Evolutionary conservation across 2,888 invertebrate species (phyloP).

Genomic region (Tinea pellionella): DNA sequence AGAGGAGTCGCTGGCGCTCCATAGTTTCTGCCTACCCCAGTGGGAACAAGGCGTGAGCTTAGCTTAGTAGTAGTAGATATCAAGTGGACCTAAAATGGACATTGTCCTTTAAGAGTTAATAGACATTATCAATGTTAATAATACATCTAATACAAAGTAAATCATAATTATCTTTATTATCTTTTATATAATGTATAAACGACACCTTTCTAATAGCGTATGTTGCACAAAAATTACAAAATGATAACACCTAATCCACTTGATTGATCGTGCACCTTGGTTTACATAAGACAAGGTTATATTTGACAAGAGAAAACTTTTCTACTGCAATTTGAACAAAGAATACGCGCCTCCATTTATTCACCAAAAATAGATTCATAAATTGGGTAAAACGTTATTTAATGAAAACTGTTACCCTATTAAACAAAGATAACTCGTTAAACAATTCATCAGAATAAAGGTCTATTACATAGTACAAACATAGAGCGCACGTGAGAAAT

Average conservation of each 20-base stretch:
- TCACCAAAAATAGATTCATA: no score
- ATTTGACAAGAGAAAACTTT: background rate
- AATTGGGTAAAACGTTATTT: no score
- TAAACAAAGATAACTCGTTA: background rate
- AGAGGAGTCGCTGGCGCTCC: no score
- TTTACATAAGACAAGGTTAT: background rate
- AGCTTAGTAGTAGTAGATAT: no score
- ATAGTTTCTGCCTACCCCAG: no score
- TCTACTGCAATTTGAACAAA: background rate
- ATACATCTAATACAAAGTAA: no score
- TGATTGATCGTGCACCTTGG: slow-evolving; percentile 2
- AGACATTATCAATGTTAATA: no score
- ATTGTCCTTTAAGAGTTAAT: no score
- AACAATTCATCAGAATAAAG: background rate
- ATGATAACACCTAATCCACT: background rate
- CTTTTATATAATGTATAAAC: background rate
- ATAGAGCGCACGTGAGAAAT: slow-evolving; percentile 2
- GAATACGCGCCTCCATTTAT: no score
- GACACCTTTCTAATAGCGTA: background rate
- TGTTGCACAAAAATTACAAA: background rate
- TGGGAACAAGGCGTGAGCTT: no score
- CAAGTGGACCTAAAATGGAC: no score
- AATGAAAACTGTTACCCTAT: no score
- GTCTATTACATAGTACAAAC: background rate
- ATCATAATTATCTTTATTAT: background rate